Evolutionary conservation across 2,797 vertebrate species (phyloP).

Genomic region (Myotis planiceps): DNA sequence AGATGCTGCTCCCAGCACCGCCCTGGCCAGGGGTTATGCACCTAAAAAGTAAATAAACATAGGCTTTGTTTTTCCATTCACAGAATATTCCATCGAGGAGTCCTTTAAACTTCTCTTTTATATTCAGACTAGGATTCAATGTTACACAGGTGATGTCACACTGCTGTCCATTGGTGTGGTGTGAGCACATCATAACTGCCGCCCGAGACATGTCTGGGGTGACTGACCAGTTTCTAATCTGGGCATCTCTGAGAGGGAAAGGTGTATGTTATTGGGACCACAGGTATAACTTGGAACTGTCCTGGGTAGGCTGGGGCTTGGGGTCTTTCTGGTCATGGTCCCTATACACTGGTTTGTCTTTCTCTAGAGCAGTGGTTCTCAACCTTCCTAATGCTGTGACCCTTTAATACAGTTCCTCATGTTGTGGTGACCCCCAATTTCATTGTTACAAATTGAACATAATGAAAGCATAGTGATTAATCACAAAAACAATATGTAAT

Average conservation of each 20-base stretch:
- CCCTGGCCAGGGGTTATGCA: neutral
- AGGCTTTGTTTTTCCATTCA: neutral
- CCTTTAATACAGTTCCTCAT: too few relatives aligned
- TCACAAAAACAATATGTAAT: too few relatives aligned
- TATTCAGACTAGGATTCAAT: neutral
- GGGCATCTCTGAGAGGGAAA: neutral
- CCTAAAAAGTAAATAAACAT: neutral
- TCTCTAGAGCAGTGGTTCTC: neutral
- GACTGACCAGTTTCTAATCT: neutral
- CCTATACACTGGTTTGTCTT: neutral
- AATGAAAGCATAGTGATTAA: too few relatives aligned
- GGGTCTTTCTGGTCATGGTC: neutral
- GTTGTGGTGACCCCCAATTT: too few relatives aligned
- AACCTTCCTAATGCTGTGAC: too few relatives aligned
- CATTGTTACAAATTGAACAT: too few relatives aligned
- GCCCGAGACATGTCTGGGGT: too few relatives aligned
- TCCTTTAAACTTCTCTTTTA: neutral
- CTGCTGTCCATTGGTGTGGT: neutral
- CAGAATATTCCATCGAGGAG: neutral
- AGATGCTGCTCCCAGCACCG: neutral
- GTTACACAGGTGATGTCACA: neutral
- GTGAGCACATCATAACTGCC: neutral
- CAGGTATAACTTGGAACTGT: neutral
- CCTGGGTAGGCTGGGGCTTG: neutral
- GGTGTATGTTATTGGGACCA: neutral